Conservation (phyloP, 2,113 vertebrate species). For the Engystomops pustulosus region DNA sequence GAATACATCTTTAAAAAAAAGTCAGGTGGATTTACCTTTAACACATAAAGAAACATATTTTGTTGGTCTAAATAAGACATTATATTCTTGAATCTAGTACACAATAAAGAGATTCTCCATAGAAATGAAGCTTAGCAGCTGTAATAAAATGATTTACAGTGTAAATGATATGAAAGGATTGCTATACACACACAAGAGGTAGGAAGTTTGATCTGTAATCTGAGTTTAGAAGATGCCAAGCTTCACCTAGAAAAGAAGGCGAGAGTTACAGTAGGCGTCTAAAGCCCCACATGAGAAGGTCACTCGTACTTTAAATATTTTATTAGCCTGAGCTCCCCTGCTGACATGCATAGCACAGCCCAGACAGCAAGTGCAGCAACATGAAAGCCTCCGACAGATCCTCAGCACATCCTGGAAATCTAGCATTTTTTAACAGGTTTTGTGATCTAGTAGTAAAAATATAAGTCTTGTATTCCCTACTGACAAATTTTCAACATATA, state of each 20-base stretch:
- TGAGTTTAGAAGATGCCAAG: constrained; percentile 11
- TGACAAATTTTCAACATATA: neutral
- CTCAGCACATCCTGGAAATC: neutral
- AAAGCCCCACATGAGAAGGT: constrained; percentile 19
- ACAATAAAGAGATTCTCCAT: too few species aligned
- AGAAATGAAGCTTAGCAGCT: too few species aligned
- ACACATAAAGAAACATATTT: too few species aligned
- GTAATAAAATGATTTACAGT: too few species aligned
- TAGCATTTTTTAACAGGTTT: neutral
- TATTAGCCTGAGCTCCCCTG: constrained; percentile 36
- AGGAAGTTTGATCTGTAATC: neutral
- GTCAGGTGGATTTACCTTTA: too few species aligned
- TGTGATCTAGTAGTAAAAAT: neutral
- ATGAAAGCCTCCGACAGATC: neutral
- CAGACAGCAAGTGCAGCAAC: constrained; percentile 23
- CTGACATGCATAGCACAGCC: constrained; percentile 26
- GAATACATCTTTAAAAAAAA: too few species aligned
- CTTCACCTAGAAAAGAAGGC: constrained; percentile 8
- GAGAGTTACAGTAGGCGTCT: constrained; percentile 24
- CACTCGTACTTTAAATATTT: constrained; percentile 50
- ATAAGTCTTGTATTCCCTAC: neutral
- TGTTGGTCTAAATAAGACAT: too few species aligned
- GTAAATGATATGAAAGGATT: neutral
- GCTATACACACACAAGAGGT: neutral
- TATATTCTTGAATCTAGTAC: too few species aligned